Conservation (phyloP, 2,888 invertebrate species). For the Camponotus fellah region DNA sequence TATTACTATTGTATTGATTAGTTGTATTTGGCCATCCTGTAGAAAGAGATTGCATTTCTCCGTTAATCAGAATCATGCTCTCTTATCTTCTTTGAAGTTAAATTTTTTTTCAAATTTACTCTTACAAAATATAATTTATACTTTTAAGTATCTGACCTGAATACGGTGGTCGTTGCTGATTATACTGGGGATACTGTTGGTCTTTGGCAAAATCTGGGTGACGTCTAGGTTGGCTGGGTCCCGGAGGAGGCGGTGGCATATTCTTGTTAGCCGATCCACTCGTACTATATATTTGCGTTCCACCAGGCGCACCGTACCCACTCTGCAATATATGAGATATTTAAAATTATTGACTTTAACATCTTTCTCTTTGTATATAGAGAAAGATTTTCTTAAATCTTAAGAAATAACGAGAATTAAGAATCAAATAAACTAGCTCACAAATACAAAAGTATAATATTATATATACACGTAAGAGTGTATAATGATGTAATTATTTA, state of each 20-base stretch:
- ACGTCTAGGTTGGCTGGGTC: slow-evolving; percentile 89
- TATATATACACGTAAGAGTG: neutral
- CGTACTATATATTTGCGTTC: slow-evolving; percentile 86
- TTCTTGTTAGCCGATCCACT: slow-evolving; percentile 87
- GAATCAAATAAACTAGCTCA: neutral
- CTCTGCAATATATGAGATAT: slow-evolving; percentile 71
- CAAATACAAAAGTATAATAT: neutral
- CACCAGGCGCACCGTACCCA: slow-evolving; percentile 83
- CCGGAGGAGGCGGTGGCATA: slow-evolving; percentile 89
- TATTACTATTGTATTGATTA: slow-evolving; percentile 85
- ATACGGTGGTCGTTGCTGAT: slow-evolving; percentile 90
- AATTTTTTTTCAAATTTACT: neutral
- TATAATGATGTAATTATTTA: slow-evolving; percentile 18
- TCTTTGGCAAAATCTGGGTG: slow-evolving; percentile 95
- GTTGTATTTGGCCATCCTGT: slow-evolving; percentile 89
- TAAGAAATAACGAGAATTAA: neutral
- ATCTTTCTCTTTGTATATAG: neutral
- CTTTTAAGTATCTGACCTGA: slow-evolving; percentile 86
- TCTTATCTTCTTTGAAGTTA: neutral
- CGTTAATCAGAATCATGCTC: slow-evolving; percentile 2
- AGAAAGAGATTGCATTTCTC: slow-evolving; percentile 14
- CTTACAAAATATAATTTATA: neutral
- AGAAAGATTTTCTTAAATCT: slow-evolving; percentile 1
- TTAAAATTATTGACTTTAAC: slow-evolving; percentile 7
- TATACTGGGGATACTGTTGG: slow-evolving; percentile 90